These are phyloP conservation scores for Epinephelus awoara DNA, from an alignment of 2,797 vertebrate species.

Conservation along the genomic window DNA sequence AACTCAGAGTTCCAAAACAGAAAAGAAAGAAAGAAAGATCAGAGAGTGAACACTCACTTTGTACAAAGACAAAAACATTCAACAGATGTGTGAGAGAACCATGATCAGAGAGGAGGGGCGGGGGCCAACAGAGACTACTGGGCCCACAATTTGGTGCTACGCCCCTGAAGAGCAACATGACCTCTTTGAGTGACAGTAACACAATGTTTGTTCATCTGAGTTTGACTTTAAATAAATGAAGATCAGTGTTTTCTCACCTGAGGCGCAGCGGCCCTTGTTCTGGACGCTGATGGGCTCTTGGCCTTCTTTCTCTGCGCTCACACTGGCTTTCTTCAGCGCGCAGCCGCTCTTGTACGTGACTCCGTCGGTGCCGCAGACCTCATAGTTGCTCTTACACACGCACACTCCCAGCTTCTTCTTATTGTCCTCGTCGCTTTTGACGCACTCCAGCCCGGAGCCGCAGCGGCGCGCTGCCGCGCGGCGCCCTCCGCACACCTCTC, in stretches of 20 bases:
- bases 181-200: no score
- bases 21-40: no score
- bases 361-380: constrained; percentile 92
- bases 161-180: no score
- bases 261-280: constrained; percentile 91
- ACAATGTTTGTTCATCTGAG: no score
- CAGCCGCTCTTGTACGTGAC: constrained; percentile 88
- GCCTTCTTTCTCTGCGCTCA: constrained; percentile 78
- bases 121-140: no score
- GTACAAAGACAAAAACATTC: no score
- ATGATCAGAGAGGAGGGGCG: no score
- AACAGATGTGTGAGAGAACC: no score
- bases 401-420: constrained; percentile 88
- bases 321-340: constrained; percentile 88
- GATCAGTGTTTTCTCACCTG: constrained; percentile 81
- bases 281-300: constrained; percentile 82
- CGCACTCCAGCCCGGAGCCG: constrained; percentile 90
- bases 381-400: constrained; percentile 88
- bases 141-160: no score
- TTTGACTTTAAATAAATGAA: no score
- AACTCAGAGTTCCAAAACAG: no score
- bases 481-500: constrained; percentile 86
- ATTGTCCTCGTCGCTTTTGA: constrained; percentile 82
- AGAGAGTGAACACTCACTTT: no score
- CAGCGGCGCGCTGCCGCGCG: constrained; percentile 83